Percentiles rank a stretch among this genome's conserved stretches.
Evolutionary conservation across 1,140 invertebrate species (phyloP).

Genomic region (Magallana gigas): DNA sequence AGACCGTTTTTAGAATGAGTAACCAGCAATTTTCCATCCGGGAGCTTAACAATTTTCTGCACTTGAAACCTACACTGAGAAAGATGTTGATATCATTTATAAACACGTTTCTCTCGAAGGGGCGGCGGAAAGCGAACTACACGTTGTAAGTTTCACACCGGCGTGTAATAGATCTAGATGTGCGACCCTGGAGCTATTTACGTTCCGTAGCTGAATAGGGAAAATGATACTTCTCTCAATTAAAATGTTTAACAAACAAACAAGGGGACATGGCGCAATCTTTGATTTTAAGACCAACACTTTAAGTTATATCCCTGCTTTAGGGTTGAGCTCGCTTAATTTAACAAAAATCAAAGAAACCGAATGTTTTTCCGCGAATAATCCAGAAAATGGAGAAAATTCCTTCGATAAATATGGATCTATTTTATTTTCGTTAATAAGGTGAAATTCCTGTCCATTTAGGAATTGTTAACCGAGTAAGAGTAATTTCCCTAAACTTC

Average conservation of each 20-base stretch:
- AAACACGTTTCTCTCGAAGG: constrained; percentile 7
- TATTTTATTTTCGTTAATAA: background rate
- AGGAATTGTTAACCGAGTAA: background rate
- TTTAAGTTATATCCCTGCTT: background rate
- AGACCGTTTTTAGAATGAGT: constrained; percentile 24
- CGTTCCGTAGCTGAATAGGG: background rate
- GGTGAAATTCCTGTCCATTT: background rate
- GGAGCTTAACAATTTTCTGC: background rate
- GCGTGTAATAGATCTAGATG: background rate
- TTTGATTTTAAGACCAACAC: background rate
- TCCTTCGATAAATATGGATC: background rate
- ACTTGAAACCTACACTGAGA: background rate
- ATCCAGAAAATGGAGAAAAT: background rate
- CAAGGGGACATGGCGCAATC: background rate
- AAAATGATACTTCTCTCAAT: constrained; percentile 31
- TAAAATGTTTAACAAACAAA: constrained; percentile 27
- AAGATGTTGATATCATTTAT: constrained; percentile 6
- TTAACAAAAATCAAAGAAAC: background rate
- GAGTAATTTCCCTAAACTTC: background rate
- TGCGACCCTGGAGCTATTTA: background rate
- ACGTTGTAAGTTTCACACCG: constrained; percentile 20
- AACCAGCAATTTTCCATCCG: constrained; percentile 1
- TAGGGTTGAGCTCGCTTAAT: background rate
- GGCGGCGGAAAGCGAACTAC: background rate
- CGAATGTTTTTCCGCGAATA: background rate